These are phyloP conservation scores for Coracopsis vasa DNA, from an alignment of 2,113 vertebrate genomes.

Conservation along the genomic window DNA sequence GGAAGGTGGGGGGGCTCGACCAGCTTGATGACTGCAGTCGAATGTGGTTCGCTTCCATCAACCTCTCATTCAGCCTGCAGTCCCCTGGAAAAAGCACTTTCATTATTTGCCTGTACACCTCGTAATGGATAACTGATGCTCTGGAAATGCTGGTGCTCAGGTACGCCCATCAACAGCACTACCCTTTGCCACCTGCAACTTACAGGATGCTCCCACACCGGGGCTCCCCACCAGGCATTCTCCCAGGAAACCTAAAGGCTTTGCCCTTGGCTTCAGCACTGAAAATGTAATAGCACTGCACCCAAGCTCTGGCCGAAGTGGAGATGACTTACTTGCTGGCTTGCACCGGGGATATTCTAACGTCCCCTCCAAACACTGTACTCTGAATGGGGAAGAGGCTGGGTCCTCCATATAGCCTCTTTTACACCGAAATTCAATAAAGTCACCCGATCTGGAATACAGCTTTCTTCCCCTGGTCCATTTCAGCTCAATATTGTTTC, in stretches of 20 bases:
- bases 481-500: slow-evolving; percentile 41
- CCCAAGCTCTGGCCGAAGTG: background rate
- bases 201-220: background rate
- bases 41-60: background rate
- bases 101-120: background rate
- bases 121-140: background rate
- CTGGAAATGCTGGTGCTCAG: background rate
- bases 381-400: background rate
- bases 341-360: background rate
- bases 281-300: background rate
- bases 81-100: background rate
- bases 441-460: background rate
- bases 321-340: background rate
- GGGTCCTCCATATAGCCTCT: fast-evolving
- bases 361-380: background rate
- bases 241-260: background rate
- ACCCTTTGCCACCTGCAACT: background rate
- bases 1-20: fast-evolving
- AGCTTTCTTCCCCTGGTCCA: fast-evolving
- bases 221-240: background rate
- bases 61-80: fast-evolving
- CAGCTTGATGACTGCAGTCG: fast-evolving
- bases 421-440: background rate
- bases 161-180: background rate
- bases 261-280: background rate